Evolutionary conservation across 1,140 invertebrate species (phyloP), one percentile per base, ranked within the genome.

Genomic region (Zaprionus taronus): DNA sequence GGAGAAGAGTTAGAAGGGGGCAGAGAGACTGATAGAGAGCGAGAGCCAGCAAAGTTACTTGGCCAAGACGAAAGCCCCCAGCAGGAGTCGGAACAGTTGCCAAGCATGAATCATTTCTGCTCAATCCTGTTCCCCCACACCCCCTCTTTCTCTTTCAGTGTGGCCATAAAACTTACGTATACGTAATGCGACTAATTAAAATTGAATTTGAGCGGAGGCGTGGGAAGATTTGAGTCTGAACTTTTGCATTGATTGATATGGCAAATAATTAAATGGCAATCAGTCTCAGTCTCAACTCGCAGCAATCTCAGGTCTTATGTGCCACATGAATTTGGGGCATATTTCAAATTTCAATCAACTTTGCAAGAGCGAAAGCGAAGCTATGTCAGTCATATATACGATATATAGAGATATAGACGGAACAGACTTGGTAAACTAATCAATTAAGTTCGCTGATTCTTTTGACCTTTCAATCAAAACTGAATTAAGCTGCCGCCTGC

Each of bases 121-220:
- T 51, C 11, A n/a, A 24, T 36, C 26, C 56, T 47, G n/a, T 49
- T n/a, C n/a, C 67, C 34, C 41, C 41, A n/a, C 69, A 44, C 61
- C 69, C 69, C 26, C 56, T 38, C 28, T 20, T 5, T 53, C 49
- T 47, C 41, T 9, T 51, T 51, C 11, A 24, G 20, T 20, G 26
- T 56, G 22, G 53, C 24, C 53, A 79, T 55, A 79, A 63, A 80
- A 61, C 53, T 56, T 71, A 74, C 83, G 83, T 87, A 87, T 87
- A 87, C 83, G 84, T 89, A 89, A 87, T 87, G 83, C 81, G 69
- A 64, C 83, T 84, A 87, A 87, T 87, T 87, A 87, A 87, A 87
- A 79, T 75, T 79, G 68, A 81, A 84, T 87, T 87, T 89, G 75
- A 74, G 38, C 31, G 55, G 55, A 26, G 60, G 74, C 74, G 74